Conservation (phyloP, 1,140 invertebrate species). For the Phortica variegata region DNA sequence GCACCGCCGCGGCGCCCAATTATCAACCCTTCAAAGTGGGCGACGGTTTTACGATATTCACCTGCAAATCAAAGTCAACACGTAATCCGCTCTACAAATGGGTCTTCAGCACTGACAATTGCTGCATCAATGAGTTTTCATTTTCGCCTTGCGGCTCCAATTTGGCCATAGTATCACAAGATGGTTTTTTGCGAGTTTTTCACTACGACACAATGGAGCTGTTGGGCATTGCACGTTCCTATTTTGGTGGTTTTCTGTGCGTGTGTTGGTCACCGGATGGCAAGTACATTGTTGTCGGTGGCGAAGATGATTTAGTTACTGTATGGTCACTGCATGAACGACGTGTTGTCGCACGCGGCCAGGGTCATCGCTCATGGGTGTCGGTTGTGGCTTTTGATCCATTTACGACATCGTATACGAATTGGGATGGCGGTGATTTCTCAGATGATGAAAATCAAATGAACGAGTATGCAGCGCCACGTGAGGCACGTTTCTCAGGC, state of each 20-base stretch:
- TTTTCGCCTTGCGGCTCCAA: slow-evolving; percentile 94
- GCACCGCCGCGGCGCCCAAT: slow-evolving; percentile 78
- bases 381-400: slow-evolving; percentile 96
- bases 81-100: slow-evolving; percentile 91
- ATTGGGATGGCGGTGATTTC: slow-evolving; percentile 60
- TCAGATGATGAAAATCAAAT: slow-evolving; percentile 66
- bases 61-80: slow-evolving; percentile 94
- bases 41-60: slow-evolving; percentile 90
- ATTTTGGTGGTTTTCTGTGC: slow-evolving; percentile 95
- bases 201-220: slow-evolving; percentile 97
- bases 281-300: slow-evolving; percentile 92
- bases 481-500: slow-evolving; percentile 42
- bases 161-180: slow-evolving; percentile 91
- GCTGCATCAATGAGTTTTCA: slow-evolving; percentile 92
- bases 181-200: slow-evolving; percentile 95
- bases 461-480: slow-evolving; percentile 47
- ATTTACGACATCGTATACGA: slow-evolving; percentile 72
- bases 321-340: slow-evolving; percentile 95
- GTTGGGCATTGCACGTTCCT: slow-evolving; percentile 85
- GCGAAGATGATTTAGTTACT: slow-evolving; percentile 97
- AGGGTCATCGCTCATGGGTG: slow-evolving; percentile 95
- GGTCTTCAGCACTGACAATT: slow-evolving; percentile 77
- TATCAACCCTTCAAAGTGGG: slow-evolving; percentile 96
- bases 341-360: slow-evolving; percentile 90
- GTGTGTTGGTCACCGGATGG: slow-evolving; percentile 98